phyloP scores from a whole-genome alignment of 2,797 vertebrate species.

The Peromyscus attwateri region DNA sequence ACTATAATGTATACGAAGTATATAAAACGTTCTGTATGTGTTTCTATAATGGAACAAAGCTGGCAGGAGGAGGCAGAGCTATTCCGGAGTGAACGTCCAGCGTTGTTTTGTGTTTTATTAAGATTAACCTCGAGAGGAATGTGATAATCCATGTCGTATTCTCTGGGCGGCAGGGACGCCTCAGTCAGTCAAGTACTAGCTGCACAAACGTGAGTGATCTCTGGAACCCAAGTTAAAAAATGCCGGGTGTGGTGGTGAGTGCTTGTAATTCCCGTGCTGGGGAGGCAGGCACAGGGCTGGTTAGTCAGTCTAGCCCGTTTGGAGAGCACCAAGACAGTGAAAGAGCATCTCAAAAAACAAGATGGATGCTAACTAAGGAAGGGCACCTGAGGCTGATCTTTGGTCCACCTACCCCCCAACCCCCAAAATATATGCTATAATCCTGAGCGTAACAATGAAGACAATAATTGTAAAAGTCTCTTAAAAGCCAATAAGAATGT shows the following conservation, averaged over 20 bases:
- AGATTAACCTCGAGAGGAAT: background rate
- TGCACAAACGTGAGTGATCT: background rate
- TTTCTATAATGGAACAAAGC: background rate
- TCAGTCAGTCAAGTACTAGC: background rate
- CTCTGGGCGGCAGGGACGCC: background rate
- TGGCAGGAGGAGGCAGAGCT: background rate
- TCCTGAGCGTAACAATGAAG: background rate
- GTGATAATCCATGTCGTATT: background rate
- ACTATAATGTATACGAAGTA: background rate
- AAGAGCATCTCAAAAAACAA: background rate
- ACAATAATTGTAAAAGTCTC: background rate
- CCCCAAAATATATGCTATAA: background rate
- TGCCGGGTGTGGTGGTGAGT: too few species aligned
- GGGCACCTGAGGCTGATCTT: background rate
- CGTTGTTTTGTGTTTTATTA: slow-evolving; percentile 2
- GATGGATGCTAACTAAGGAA: too few species aligned
- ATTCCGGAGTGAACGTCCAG: background rate
- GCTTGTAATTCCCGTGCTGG: background rate
- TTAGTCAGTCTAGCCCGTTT: background rate
- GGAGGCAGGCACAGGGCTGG: background rate
- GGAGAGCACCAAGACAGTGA: background rate
- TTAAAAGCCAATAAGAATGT: background rate
- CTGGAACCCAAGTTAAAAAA: background rate
- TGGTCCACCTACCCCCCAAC: background rate
- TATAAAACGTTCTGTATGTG: background rate